phyloP scores from a whole-genome alignment of 2,797 vertebrate genomes.

The Manis javanica region DNA sequence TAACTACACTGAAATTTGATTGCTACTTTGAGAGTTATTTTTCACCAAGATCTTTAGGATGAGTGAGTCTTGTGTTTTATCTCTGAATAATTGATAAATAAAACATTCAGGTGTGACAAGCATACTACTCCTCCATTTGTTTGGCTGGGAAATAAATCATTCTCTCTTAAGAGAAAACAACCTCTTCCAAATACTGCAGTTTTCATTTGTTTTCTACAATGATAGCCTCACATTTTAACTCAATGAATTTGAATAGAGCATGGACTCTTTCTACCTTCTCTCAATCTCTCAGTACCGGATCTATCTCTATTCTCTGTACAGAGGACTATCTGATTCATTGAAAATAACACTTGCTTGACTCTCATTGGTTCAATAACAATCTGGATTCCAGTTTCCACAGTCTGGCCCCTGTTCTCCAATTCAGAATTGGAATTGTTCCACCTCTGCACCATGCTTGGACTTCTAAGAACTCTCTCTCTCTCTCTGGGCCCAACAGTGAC shows the following conservation, averaged over 20 bases:
- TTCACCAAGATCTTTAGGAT: background rate
- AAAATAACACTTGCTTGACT: background rate
- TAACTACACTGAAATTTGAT: background rate
- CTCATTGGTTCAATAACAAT: background rate
- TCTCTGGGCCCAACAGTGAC: background rate
- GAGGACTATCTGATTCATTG: background rate
- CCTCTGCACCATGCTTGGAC: background rate
- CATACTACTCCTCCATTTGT: background rate
- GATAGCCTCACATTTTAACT: background rate
- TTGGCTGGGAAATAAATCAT: background rate
- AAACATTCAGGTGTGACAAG: background rate
- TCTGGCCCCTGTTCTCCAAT: background rate
- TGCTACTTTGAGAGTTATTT: background rate
- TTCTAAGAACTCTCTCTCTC: background rate
- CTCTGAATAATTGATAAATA: background rate
- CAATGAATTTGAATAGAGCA: background rate
- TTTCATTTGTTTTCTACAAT: background rate
- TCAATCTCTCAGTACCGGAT: background rate
- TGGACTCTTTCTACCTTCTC: background rate
- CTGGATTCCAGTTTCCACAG: background rate
- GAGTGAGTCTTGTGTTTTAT: background rate
- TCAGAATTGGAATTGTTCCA: background rate
- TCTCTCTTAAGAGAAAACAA: background rate
- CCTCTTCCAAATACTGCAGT: background rate
- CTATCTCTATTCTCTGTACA: background rate